phyloP scores from a whole-genome alignment of 2,888 invertebrate genomes.

The Metallyticus violacea region DNA sequence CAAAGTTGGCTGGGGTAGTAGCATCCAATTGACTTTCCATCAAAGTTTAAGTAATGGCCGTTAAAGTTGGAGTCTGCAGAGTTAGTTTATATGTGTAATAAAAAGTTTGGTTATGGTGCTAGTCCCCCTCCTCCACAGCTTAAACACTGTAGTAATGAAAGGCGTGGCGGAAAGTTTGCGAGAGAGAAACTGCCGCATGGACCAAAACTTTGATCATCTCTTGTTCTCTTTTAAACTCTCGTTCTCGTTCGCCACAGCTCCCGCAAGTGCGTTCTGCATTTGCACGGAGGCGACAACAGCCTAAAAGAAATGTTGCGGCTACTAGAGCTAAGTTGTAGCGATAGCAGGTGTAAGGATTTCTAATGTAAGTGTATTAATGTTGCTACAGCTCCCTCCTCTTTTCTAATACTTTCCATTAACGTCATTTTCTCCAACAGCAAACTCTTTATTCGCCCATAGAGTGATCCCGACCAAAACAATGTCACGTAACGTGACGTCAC shows the following conservation, averaged over 20 bases:
- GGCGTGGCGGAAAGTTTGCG: conserved; percentile 9
- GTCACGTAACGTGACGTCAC: too few species aligned
- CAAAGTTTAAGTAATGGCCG: conserved; percentile 22
- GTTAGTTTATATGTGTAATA: conserved; percentile 25
- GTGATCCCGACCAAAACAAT: too few species aligned
- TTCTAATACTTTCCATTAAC: too few species aligned
- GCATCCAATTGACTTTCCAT: conserved; percentile 25
- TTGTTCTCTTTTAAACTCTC: background rate
- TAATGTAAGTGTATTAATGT: too few species aligned
- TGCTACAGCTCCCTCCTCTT: too few species aligned
- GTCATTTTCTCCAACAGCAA: too few species aligned
- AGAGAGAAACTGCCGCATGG: background rate
- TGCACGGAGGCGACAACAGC: background rate
- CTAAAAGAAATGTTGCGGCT: too few species aligned
- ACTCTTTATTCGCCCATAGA: too few species aligned
- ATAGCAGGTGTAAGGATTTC: too few species aligned
- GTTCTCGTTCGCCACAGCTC: background rate
- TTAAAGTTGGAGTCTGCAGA: conserved; percentile 9
- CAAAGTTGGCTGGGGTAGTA: conserved; percentile 12
- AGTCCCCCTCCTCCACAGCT: background rate
- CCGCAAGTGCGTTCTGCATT: background rate
- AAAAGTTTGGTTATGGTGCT: conserved; percentile 13
- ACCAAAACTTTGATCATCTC: background rate
- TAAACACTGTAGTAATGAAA: conserved; percentile 21
- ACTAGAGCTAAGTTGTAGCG: too few species aligned